These are phyloP conservation scores for Trichechus manatus DNA, from an alignment of 2,113 vertebrate genomes.

Conservation along the genomic window DNA sequence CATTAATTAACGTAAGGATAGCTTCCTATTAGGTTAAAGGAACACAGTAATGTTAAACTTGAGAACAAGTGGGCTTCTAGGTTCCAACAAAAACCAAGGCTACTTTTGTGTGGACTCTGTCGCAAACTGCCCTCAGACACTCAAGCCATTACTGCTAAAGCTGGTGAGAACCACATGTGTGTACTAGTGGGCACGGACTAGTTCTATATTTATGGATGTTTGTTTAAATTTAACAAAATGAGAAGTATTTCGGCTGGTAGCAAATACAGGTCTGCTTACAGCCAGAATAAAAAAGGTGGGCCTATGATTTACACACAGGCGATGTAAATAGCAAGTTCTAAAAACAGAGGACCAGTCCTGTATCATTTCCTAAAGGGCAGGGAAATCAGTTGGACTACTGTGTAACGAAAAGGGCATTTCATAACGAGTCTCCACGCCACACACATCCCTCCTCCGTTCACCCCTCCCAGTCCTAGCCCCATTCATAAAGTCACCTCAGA, in stretches of 20 bases:
- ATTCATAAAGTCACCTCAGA: conserved; percentile 11
- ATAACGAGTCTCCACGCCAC: background rate
- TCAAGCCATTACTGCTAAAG: conserved; percentile 12
- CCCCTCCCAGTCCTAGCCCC: background rate
- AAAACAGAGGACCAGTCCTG: conserved; percentile 28
- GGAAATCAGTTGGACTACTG: background rate
- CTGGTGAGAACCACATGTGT: background rate
- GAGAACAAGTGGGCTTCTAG: conserved; percentile 72
- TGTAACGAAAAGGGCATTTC: conserved; percentile 13
- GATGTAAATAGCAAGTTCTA: conserved; percentile 62
- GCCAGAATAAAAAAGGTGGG: conserved; percentile 47
- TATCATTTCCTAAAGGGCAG: background rate
- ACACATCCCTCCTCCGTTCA: background rate
- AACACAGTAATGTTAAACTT: conserved; percentile 43
- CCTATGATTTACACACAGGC: conserved; percentile 14
- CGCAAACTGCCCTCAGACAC: conserved; percentile 45
- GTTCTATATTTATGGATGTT: conserved; percentile 56
- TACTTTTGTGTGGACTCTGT: conserved; percentile 39
- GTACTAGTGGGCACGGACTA: background rate
- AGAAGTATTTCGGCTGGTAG: conserved; percentile 52
- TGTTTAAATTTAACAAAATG: conserved; percentile 69
- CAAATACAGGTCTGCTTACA: conserved; percentile 53
- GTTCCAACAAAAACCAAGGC: conserved; percentile 70
- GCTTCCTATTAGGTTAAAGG: conserved; percentile 19
- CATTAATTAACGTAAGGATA: conserved; percentile 20